phyloP scores from a whole-genome alignment of 2,888 invertebrate species.

The Andrena bicolor region DNA sequence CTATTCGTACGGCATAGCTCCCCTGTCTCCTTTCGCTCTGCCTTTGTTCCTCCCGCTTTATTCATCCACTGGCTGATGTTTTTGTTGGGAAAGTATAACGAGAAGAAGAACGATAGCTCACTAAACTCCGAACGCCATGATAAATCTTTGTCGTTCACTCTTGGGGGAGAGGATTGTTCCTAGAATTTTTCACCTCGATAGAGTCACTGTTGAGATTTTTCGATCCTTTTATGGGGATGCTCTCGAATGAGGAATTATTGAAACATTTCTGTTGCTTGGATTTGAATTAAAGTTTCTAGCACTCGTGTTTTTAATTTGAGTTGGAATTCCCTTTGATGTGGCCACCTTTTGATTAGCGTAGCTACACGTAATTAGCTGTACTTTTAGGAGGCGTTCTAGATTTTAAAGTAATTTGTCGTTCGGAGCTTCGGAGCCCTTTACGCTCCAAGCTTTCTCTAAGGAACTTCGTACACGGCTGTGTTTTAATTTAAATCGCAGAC shows the following conservation, averaged over 20 bases:
- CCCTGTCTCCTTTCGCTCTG: neutral
- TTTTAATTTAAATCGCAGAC: neutral
- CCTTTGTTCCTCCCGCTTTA: conserved; percentile 5
- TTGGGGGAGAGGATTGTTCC: neutral
- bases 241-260: too few relatives aligned
- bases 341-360: too few relatives aligned
- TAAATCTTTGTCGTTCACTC: neutral
- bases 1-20: conserved; percentile 20
- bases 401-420: neutral
- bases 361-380: neutral
- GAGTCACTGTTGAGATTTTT: neutral
- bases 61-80: conserved; percentile 11
- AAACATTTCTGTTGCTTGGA: too few relatives aligned
- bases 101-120: conserved; percentile 25
- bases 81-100: conserved; percentile 17
- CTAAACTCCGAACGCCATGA: conserved; percentile 17
- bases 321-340: too few relatives aligned
- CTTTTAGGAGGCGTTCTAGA: neutral
- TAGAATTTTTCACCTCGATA: neutral
- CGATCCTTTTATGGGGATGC: too few relatives aligned
- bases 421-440: neutral
- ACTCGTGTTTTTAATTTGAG: too few relatives aligned
- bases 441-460: neutral
- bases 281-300: too few relatives aligned
- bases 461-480: neutral